A percentile compares a stretch with the other conserved stretches of the same genome.
Conservation (phyloP, 2,113 vertebrate genomes). For the Megaleporinus macrocephalus region DNA sequence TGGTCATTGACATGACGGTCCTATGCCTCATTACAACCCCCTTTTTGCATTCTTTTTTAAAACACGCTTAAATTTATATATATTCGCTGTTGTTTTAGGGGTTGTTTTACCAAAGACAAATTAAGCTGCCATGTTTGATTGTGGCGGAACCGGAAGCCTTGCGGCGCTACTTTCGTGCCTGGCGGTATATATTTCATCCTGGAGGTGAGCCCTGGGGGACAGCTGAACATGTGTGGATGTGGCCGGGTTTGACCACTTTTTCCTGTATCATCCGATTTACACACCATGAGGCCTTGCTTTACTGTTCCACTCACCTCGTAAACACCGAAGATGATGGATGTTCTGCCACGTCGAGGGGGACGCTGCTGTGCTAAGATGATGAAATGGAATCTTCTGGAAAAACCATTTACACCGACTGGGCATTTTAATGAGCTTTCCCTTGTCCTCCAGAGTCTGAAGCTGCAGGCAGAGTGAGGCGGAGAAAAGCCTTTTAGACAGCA, state of each 20-base stretch:
- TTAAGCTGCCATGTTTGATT: too few species aligned
- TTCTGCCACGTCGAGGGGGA: not conserved
- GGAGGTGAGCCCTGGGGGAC: slow-evolving; percentile 1
- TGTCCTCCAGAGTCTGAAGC: slow-evolving; percentile 4
- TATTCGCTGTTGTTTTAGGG: too few species aligned
- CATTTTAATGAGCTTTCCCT: slow-evolving; percentile 33
- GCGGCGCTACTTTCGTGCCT: too few species aligned
- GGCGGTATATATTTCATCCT: too few species aligned
- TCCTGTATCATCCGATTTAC: slow-evolving; percentile 18
- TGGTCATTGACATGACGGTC: too few species aligned
- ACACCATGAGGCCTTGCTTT: slow-evolving; percentile 26
- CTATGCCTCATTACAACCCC: too few species aligned
- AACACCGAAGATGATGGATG: slow-evolving; percentile 38
- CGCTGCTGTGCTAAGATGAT: not conserved
- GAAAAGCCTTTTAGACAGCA: slow-evolving; percentile 6
- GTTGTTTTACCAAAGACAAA: too few species aligned
- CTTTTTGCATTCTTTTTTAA: too few species aligned
- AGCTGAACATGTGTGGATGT: slow-evolving; percentile 6
- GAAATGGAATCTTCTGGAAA: slow-evolving; percentile 35
- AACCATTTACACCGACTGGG: slow-evolving; percentile 28
- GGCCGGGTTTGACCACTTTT: not conserved
- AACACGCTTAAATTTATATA: too few species aligned
- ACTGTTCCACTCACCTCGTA: slow-evolving; percentile 18
- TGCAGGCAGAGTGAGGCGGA: not conserved
- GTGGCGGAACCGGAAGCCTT: too few species aligned